Evolutionary conservation across 2,113 vertebrate species (phyloP).

Genomic region (Sylvia atricapilla): DNA sequence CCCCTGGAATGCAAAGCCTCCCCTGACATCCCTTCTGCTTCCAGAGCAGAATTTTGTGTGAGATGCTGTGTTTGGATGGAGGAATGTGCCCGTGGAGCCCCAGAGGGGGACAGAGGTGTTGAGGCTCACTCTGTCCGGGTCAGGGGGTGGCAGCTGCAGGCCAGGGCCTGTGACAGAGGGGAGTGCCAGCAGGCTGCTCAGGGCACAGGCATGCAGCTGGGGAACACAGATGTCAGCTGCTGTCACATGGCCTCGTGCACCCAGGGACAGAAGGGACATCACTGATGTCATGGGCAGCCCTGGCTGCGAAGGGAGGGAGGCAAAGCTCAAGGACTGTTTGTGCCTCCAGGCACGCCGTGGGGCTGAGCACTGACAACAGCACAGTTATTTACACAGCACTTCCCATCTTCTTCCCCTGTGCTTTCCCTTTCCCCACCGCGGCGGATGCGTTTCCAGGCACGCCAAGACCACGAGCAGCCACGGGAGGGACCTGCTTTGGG

Average conservation of each 20-base stretch:
- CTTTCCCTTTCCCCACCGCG: neutral
- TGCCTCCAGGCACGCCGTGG: rapidly evolving
- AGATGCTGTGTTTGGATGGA: neutral
- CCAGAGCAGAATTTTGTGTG: neutral
- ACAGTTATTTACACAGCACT: neutral
- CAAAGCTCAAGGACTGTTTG: neutral
- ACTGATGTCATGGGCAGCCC: neutral
- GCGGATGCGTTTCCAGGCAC: neutral
- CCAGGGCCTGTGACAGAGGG: neutral
- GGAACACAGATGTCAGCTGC: constrained; percentile 12
- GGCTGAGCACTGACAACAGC: neutral
- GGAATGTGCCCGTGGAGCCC: rapidly evolving
- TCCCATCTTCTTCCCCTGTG: neutral
- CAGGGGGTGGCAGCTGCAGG: neutral
- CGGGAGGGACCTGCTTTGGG: rapidly evolving
- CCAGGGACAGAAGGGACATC: neutral
- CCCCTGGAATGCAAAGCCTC: neutral
- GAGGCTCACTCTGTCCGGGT: neutral
- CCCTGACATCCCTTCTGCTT: neutral
- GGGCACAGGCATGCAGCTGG: neutral
- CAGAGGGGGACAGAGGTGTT: neutral
- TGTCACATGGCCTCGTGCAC: neutral
- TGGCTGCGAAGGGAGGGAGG: neutral
- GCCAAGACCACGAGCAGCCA: neutral
- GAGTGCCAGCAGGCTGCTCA: neutral